phyloP scores from a whole-genome alignment of 1,140 invertebrate species.

The Venturia canescens region DNA sequence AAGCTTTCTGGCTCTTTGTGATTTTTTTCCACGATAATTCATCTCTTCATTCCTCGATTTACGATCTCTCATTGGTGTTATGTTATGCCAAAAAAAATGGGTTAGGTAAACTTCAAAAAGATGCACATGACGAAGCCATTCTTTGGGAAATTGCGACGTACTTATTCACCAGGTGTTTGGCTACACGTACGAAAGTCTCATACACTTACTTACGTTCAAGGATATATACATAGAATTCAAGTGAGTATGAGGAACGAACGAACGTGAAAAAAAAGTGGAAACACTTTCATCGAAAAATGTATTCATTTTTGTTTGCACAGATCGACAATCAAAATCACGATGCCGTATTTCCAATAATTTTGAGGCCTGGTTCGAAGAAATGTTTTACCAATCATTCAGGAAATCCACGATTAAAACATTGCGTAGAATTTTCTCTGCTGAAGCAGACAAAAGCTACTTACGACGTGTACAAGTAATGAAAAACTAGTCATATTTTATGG shows the following conservation, averaged over 20 bases:
- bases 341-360: conserved; percentile 86
- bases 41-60: not conserved
- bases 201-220: conserved; percentile 82
- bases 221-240: conserved; percentile 83
- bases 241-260: conserved; percentile 69
- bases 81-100: conserved; percentile 43
- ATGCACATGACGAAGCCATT: conserved; percentile 94
- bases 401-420: conserved; percentile 80
- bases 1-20: conserved; percentile 51
- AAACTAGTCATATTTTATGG: not conserved
- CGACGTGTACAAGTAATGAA: conserved; percentile 80
- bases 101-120: conserved; percentile 87
- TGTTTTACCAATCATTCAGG: conserved; percentile 70
- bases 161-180: conserved; percentile 87
- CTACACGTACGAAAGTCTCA: conserved; percentile 84
- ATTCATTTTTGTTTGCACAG: conserved; percentile 75
- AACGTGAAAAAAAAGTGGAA: too few relatives aligned
- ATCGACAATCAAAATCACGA: conserved; percentile 89
- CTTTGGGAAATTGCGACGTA: conserved; percentile 86
- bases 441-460: conserved; percentile 80
- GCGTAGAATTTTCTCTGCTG: conserved; percentile 82
- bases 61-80: not conserved
- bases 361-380: conserved; percentile 80
- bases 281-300: too few relatives aligned
- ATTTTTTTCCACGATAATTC: not conserved